Percentiles rank a stretch among this genome's conserved stretches.
Evolutionary conservation across 2,113 vertebrate genomes (phyloP).

Genomic region (Zosterops pallidus): DNA sequence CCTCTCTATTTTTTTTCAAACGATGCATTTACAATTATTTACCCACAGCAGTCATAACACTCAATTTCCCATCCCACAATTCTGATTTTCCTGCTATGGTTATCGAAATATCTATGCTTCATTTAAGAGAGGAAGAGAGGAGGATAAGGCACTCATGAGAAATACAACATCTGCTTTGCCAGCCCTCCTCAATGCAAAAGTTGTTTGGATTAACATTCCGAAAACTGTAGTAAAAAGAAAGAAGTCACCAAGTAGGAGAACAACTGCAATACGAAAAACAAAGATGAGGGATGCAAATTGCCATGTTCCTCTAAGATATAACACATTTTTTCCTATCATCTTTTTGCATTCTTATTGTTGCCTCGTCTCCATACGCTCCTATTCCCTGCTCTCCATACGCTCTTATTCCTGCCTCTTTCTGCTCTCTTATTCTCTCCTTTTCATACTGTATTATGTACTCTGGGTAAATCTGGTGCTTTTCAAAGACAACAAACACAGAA

Average conservation of each 20-base stretch:
- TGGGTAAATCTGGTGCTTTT: constrained; percentile 67
- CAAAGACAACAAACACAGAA: constrained; percentile 63
- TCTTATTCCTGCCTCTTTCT: not conserved
- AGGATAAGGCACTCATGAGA: not conserved
- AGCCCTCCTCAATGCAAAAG: not conserved
- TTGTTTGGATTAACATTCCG: not conserved
- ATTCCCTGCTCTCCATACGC: too few species aligned
- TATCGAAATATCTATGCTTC: not conserved
- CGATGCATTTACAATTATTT: not conserved
- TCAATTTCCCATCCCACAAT: not conserved
- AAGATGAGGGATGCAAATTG: not conserved
- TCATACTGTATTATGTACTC: constrained; percentile 74
- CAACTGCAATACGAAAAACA: not conserved
- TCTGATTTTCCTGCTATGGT: not conserved
- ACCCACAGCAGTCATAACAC: not conserved
- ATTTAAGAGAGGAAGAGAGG: not conserved
- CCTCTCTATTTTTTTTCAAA: not conserved
- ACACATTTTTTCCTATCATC: not conserved
- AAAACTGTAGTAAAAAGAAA: not conserved
- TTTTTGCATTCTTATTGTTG: constrained; percentile 5
- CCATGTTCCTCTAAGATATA: not conserved
- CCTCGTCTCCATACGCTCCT: not conserved
- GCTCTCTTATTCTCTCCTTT: not conserved
- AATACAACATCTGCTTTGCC: not conserved
- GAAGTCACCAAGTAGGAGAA: not conserved